Conservation (phyloP, 2,888 invertebrate species). For the Anodontia alba region DNA sequence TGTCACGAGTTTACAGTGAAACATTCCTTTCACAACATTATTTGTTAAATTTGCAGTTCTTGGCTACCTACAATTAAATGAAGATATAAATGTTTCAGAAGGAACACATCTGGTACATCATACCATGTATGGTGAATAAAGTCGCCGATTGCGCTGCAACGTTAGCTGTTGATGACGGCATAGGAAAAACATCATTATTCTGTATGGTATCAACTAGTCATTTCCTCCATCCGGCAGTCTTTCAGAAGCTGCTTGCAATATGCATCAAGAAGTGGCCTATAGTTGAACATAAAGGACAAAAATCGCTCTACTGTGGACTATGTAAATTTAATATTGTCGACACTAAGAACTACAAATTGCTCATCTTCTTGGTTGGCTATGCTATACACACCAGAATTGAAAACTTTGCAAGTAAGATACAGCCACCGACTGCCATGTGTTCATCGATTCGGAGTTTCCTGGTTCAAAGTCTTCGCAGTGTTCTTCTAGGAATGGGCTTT, state of each 20-base stretch:
- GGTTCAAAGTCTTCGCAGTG: neutral
- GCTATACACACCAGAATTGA: neutral
- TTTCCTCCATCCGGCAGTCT: conserved; percentile 52
- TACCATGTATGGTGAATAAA: neutral
- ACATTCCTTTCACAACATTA: too few species aligned
- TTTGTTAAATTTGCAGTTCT: too few species aligned
- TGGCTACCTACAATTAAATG: too few species aligned
- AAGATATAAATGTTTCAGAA: too few species aligned
- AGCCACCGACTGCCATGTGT: neutral
- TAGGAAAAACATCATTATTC: conserved; percentile 37
- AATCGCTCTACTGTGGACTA: neutral
- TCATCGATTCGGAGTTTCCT: neutral
- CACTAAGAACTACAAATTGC: neutral
- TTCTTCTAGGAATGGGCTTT: neutral
- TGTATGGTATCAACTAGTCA: conserved; percentile 32
- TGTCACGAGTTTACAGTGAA: too few species aligned
- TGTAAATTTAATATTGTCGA: neutral
- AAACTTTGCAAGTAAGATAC: neutral
- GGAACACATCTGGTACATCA: neutral
- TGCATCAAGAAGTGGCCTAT: conserved; percentile 41
- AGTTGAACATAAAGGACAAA: neutral
- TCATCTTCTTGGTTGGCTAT: neutral
- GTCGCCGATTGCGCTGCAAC: neutral
- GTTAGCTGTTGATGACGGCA: neutral
- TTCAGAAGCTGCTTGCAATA: conserved; percentile 47